A percentile compares a stretch with the other conserved stretches of the same genome.
These are phyloP conservation scores for Torymus tubicola DNA, from an alignment of 2,888 invertebrate species.

Conservation along the genomic window DNA sequence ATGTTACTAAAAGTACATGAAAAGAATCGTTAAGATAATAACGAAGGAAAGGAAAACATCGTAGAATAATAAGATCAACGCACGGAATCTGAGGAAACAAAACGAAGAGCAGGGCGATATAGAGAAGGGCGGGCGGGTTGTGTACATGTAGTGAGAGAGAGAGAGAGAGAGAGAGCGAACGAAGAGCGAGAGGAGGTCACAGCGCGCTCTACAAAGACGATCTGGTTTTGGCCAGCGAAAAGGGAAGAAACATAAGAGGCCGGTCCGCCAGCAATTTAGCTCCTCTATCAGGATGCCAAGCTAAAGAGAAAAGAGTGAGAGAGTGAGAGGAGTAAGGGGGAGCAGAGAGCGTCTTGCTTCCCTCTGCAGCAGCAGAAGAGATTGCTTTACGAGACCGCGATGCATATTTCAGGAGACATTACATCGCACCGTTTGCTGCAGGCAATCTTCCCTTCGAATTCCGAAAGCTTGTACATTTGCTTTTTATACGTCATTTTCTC, in stretches of 20 bases:
- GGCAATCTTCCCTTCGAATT: conserved; percentile 17
- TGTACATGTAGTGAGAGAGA: too few species aligned
- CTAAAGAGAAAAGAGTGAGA: conserved; percentile 25
- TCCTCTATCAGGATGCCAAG: conserved; percentile 65
- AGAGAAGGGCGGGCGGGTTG: neutral
- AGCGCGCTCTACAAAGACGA: conserved; percentile 35
- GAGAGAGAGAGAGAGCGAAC: too few species aligned
- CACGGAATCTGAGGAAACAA: neutral
- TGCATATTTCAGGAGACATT: conserved; percentile 51
- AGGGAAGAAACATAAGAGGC: conserved; percentile 68
- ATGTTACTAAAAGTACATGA: too few species aligned
- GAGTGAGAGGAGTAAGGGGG: conserved; percentile 11
- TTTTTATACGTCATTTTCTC: too few species aligned
- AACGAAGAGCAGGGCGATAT: neutral
- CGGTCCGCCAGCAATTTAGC: conserved; percentile 67
- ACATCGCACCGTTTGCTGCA: neutral
- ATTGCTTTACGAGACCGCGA: neutral
- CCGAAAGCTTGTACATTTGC: neutral
- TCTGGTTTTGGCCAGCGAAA: conserved; percentile 57
- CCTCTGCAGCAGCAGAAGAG: neutral
- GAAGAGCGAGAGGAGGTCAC: conserved; percentile 18
- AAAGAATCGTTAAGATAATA: too few species aligned
- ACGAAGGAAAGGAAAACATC: neutral
- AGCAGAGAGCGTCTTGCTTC: conserved; percentile 1
- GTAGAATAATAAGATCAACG: neutral